phyloP scores from a whole-genome alignment of 2,113 vertebrate genomes.

The Esox niger region DNA sequence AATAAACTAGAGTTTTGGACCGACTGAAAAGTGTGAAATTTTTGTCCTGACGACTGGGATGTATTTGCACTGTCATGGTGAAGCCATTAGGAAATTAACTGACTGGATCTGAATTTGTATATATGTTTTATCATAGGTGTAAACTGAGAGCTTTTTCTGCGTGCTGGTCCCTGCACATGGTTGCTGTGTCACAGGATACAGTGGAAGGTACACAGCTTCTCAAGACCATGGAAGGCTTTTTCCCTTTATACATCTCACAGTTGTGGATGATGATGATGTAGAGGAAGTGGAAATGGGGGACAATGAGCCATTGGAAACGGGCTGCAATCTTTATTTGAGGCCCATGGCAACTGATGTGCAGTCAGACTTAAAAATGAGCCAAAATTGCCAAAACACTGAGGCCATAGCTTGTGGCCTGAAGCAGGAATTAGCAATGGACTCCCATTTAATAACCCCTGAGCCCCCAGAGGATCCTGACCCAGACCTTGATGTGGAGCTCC shows the following conservation, averaged over 20 bases:
- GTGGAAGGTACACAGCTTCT: constrained; percentile 62
- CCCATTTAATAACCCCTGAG: constrained; percentile 41
- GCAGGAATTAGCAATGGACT: constrained; percentile 40
- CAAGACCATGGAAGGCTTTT: constrained; percentile 52
- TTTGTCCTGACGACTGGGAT: too few relatives aligned
- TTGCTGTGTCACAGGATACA: constrained; percentile 64
- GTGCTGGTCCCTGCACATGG: constrained; percentile 68
- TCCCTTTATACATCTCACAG: constrained; percentile 60
- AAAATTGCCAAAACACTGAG: constrained; percentile 8
- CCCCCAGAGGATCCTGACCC: constrained; percentile 45
- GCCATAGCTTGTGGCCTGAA: constrained; percentile 3
- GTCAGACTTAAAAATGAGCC: constrained; percentile 10
- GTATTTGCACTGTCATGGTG: too few relatives aligned
- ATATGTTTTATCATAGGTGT: constrained; percentile 64
- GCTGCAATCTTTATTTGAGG: constrained; percentile 1
- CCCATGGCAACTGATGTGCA: constrained; percentile 48
- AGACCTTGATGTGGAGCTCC: constrained; percentile 66
- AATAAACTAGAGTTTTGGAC: too few relatives aligned
- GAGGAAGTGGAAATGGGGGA: constrained; percentile 53
- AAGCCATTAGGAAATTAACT: constrained; percentile 1
- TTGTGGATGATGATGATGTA: constrained; percentile 58
- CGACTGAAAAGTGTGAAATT: too few relatives aligned
- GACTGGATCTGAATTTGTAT: constrained; percentile 18
- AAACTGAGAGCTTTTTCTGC: constrained; percentile 64
- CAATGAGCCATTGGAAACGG: constrained; percentile 6